These are phyloP conservation scores for Nasalis larvatus DNA, from an alignment of 2,113 vertebrate genomes.

Conservation along the genomic window DNA sequence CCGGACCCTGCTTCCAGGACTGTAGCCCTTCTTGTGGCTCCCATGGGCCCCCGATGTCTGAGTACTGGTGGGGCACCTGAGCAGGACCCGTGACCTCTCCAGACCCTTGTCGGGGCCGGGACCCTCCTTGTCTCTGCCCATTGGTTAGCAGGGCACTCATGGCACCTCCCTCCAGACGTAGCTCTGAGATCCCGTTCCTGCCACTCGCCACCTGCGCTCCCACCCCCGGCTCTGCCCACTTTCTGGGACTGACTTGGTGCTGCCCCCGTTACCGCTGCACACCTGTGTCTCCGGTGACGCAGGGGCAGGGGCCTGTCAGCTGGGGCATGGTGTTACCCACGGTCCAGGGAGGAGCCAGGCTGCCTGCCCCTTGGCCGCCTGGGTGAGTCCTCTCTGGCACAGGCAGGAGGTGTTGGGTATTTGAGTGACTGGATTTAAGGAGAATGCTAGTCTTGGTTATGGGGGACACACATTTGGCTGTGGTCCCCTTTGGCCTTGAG, in stretches of 20 bases:
- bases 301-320: background rate
- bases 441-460: background rate
- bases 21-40: background rate
- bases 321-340: accelerated
- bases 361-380: background rate
- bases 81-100: background rate
- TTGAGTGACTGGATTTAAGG: background rate
- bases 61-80: background rate
- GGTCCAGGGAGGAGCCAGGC: background rate
- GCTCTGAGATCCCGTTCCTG: accelerated
- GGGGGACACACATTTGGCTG: background rate
- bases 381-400: background rate
- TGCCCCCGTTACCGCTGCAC: accelerated
- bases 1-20: accelerated
- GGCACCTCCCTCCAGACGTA: accelerated
- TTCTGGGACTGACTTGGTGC: background rate
- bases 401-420: background rate
- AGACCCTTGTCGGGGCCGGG: background rate
- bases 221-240: no score
- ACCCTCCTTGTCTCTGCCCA: background rate
- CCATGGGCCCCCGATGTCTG: background rate
- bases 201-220: accelerated
- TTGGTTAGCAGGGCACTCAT: background rate
- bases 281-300: background rate
- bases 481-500: background rate